Percentiles rank a stretch among this genome's conserved stretches.
Conservation (phyloP, 2,113 vertebrate genomes). For the Tychaedon coryphoeus region DNA sequence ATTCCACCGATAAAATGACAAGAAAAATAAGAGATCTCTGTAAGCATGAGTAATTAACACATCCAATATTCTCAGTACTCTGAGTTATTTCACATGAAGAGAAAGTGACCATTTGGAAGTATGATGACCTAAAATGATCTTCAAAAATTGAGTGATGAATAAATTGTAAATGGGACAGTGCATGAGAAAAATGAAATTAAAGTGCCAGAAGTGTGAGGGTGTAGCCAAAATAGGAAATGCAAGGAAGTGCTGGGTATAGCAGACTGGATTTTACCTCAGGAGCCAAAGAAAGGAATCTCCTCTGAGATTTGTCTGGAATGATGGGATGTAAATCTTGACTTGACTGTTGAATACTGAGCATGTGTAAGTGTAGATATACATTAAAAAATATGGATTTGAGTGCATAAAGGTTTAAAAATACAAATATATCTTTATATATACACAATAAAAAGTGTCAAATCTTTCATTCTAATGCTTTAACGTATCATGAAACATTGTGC, state of each 20-base stretch:
- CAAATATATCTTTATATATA: not conserved
- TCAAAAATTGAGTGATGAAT: not conserved
- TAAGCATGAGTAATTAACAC: not conserved
- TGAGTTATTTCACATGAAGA: not conserved
- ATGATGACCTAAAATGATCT: not conserved
- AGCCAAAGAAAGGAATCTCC: not conserved
- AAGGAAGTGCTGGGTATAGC: not conserved
- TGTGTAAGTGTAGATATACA: not conserved
- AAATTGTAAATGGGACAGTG: not conserved
- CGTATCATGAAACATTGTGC: not conserved
- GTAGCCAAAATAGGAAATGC: not conserved
- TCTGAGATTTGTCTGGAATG: not conserved
- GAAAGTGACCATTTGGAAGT: not conserved
- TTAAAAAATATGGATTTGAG: not conserved
- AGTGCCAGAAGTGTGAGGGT: not conserved
- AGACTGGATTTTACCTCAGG: not conserved
- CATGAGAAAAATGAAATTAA: not conserved
- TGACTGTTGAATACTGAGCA: not conserved
- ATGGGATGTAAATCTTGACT: not conserved
- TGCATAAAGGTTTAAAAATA: not conserved
- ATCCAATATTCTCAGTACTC: not conserved
- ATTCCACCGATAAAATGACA: not conserved
- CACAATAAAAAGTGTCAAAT: not conserved
- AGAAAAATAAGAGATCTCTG: not conserved
- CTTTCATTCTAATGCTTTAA: not conserved